These are phyloP conservation scores for Novumbra hubbsi DNA, from an alignment of 2,797 vertebrate species.

Conservation along the genomic window DNA sequence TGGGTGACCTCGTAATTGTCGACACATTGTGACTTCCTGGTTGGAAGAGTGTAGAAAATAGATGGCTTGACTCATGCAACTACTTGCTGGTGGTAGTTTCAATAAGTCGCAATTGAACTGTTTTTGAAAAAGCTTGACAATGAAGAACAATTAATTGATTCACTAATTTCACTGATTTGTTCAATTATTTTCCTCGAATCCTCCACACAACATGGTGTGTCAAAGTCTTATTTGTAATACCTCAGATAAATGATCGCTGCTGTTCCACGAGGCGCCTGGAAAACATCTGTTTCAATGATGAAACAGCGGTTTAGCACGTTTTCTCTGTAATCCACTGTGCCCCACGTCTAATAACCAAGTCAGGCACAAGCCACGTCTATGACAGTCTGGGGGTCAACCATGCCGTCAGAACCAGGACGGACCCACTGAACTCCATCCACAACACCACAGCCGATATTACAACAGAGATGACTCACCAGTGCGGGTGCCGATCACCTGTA, in stretches of 20 bases:
- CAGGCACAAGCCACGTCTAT: slow-evolving; percentile 1
- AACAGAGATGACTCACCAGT: neutral
- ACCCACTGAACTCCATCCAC: neutral
- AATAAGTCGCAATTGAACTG: too few relatives aligned
- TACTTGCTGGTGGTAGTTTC: too few relatives aligned
- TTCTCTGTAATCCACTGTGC: neutral
- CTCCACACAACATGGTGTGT: neutral
- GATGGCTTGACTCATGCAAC: too few relatives aligned
- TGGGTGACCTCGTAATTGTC: too few relatives aligned
- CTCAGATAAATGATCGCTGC: slow-evolving; percentile 15
- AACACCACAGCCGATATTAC: neutral
- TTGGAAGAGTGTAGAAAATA: too few relatives aligned
- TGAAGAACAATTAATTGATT: too few relatives aligned
- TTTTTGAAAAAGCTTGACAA: too few relatives aligned
- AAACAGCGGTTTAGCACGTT: slow-evolving; percentile 26
- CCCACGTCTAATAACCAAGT: neutral
- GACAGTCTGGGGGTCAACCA: neutral
- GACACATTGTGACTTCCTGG: too few relatives aligned
- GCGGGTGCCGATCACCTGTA: neutral
- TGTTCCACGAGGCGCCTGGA: neutral
- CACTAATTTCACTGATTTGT: too few relatives aligned
- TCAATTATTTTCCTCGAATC: too few relatives aligned
- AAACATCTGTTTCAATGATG: neutral
- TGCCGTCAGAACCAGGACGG: neutral
- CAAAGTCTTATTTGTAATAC: slow-evolving; percentile 4